phyloP scores from a whole-genome alignment of 2,888 invertebrate genomes.

The Drosophila lacicola region DNA sequence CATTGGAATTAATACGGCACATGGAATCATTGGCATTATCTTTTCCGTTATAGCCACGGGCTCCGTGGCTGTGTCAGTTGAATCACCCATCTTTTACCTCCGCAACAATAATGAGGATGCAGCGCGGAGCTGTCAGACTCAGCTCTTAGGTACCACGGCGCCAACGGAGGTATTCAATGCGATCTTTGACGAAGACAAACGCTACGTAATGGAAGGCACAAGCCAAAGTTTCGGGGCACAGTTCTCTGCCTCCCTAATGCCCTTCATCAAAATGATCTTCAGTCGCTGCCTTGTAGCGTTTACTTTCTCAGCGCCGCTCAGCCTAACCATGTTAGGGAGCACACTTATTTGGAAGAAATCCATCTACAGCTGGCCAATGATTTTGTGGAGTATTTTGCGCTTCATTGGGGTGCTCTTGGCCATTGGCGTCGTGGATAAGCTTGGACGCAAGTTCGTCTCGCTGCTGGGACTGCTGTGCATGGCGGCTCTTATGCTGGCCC shows the following conservation, averaged over 20 bases:
- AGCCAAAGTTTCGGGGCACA: conserved; percentile 42
- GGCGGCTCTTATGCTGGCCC: conserved; percentile 65
- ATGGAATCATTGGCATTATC: conserved; percentile 76
- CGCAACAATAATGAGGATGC: conserved; percentile 61
- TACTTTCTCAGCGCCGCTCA: conserved; percentile 75
- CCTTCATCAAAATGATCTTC: conserved; percentile 71
- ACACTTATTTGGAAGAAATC: conserved; percentile 19
- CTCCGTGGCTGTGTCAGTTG: conserved; percentile 53
- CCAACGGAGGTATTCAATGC: conserved; percentile 43
- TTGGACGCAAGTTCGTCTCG: conserved; percentile 67
- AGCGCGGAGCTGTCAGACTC: conserved; percentile 60
- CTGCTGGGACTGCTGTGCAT: conserved; percentile 66
- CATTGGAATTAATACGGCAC: conserved; percentile 58
- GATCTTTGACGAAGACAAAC: conserved; percentile 66
- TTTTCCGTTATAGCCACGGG: conserved; percentile 54
- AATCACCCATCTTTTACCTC: conserved; percentile 77
- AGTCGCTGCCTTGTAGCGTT: conserved; percentile 78
- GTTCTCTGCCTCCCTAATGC: conserved; percentile 42
- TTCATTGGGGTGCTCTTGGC: conserved; percentile 63
- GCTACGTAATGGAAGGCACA: conserved; percentile 68
- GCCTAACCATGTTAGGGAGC: conserved; percentile 47
- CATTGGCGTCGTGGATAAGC: conserved; percentile 58
- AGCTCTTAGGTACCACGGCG: conserved; percentile 47
- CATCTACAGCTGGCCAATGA: conserved; percentile 55
- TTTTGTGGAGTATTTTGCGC: conserved; percentile 67